Evolutionary conservation across 2,888 invertebrate species (phyloP), one percentile per base, ranked within the genome.

Genomic region (Mythimna lalbum): DNA sequence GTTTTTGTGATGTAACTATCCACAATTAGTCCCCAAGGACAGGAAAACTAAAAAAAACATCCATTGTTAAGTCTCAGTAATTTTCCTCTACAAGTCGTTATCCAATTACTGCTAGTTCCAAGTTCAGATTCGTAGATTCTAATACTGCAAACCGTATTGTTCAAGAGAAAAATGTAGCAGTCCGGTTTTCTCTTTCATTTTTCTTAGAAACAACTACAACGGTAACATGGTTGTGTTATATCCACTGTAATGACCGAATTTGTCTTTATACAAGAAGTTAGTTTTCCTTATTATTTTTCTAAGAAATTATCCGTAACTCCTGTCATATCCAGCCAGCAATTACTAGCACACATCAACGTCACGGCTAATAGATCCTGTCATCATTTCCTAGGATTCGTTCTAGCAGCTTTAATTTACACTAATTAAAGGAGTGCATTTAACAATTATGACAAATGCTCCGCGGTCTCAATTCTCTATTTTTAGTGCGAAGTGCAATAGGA

Each of bases 341-440:
- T 63, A 70, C 57, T 68, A 36, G 53, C 61, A 63, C 33, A 72
- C 59, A 71, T 64, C 27, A 68, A 67, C 57, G 59, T 73, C 69
- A 36, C 27, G 49, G 19, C 55, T 57, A 68, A 73, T 69, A 62
- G 43, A 64, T 63, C 31, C 53, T 69, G 62, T 65, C 75, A 78
- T 59, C 52, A 62, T 50, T 88, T 88, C 88, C 86, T 85, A 80
- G 81, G 71, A 85, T 71, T 81, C 78, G 83, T 76, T 67, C 70
- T 80, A 86, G 85, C 76, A 78, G 63, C 73, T 82, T 84, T 84
- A 87, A 89, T 89, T 87, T 72, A 72, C 69, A 80, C 74, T 81
- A 76, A 85, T 86, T 83, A 85, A 80, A 76, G 81, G 75, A 80
- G 73, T 85, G 89, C 88, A 87, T 82, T 82, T 77, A 80, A 65